phyloP scores from a whole-genome alignment of 2,888 invertebrate species.

The Lasiommata megera region DNA sequence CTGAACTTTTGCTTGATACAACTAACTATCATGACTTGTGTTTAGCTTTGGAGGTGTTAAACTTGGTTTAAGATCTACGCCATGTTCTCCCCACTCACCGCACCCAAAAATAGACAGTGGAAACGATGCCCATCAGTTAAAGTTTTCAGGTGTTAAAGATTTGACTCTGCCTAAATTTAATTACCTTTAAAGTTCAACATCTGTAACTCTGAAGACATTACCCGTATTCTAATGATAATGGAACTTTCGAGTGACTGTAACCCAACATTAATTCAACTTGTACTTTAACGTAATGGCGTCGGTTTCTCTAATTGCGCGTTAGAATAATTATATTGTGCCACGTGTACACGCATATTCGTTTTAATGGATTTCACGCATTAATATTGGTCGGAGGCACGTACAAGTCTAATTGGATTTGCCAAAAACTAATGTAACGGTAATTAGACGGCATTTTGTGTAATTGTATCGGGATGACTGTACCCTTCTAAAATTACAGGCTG shows the following conservation, averaged over 20 bases:
- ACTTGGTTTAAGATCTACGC: too few species aligned
- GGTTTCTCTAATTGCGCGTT: conserved; percentile 78
- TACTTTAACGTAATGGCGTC: conserved; percentile 74
- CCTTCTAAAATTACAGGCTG: background rate
- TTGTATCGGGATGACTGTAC: conserved; percentile 4
- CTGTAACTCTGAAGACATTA: conserved; percentile 30
- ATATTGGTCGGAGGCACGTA: conserved; percentile 53
- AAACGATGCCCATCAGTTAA: background rate
- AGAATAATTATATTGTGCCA: conserved; percentile 73
- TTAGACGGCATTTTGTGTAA: conserved; percentile 29
- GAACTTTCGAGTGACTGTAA: conserved; percentile 78
- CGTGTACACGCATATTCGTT: conserved; percentile 59
- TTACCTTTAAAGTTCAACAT: conserved; percentile 3
- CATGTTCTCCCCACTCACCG: too few species aligned
- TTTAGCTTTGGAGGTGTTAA: too few species aligned
- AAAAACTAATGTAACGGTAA: conserved; percentile 40
- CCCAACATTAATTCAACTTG: conserved; percentile 77
- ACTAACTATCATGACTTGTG: too few species aligned
- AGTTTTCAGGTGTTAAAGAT: conserved; percentile 5
- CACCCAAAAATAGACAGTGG: background rate
- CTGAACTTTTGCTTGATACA: too few species aligned
- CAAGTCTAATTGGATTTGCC: conserved; percentile 42
- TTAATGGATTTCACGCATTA: conserved; percentile 68
- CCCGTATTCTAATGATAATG: conserved; percentile 76
- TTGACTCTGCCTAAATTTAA: conserved; percentile 5